Evolutionary conservation across 2,797 vertebrate genomes (phyloP), one percentile per base, ranked within the genome.

Genomic region (Lates japonicus): DNA sequence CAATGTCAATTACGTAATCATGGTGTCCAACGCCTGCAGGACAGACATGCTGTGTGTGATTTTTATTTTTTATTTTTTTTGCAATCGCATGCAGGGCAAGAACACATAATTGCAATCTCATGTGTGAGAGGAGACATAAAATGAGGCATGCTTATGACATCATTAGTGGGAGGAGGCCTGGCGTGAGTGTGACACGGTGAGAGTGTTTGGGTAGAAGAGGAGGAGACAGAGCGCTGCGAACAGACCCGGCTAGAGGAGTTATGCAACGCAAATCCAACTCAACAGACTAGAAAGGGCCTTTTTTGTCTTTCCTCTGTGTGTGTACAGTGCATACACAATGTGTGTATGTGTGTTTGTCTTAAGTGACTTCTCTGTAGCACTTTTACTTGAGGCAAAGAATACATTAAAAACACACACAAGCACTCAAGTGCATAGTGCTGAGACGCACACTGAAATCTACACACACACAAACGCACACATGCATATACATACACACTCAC

Each of bases 1-100:
- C 92, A 93, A 87, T 93, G 94, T 93, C 92, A 90, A 90, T 95
- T 94, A 94, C 85, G 91, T 94, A 94, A 94, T 88, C 55, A 22
- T 9, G 54, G 81, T 69, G 87, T 86, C 91, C 88, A 68, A 67
- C 66, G 89, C 83, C 90, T 86, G 87, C 84, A 79, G 89, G 88
- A 92, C 84, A 80, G 87, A 49, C 74, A 63, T n/a, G 78, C 80
- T 70, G 74, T 39, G 77, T 59, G 80, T 39, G 67, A 29, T 29
- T 29, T 49, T 67, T 73, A 54, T 59, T 41, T 68, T 9, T 79
- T 31, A 42, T 4, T 44, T 33, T 72, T 67, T 87, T 42, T 76
- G 80, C 22, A 81, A 83, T 68, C 11, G 54, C 76, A 78, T 70
- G 85, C 68, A 22, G 88, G 76, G 59, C 66, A 83, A 78, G 84